phyloP scores from a whole-genome alignment of 2,888 invertebrate species.

The Petrolisthes manimaculis region DNA sequence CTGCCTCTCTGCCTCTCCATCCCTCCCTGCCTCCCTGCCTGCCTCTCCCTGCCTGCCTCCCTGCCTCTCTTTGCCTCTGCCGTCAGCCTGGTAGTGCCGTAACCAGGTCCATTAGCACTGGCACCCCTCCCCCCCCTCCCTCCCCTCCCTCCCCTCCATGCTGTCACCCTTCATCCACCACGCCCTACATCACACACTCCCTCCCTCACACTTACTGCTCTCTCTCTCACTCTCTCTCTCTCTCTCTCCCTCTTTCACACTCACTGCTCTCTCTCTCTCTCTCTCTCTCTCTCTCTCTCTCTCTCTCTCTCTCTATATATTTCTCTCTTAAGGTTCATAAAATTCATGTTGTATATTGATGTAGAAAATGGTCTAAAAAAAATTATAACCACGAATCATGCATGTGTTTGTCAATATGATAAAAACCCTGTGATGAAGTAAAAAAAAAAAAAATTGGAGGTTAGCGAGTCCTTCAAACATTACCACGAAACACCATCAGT shows the following conservation, averaged over 20 bases:
- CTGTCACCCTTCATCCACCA: background rate
- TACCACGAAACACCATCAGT: too few species aligned
- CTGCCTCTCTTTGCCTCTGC: background rate
- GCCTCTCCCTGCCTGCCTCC: background rate
- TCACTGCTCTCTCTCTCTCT: background rate
- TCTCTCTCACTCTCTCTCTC: background rate
- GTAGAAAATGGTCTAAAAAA: too few species aligned
- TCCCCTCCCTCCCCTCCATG: background rate
- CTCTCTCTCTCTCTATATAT: background rate
- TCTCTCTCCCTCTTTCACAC: background rate
- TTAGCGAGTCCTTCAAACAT: too few species aligned
- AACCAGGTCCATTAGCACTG: background rate
- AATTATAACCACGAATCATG: too few species aligned
- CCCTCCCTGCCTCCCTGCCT: background rate
- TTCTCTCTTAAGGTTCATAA: too few species aligned
- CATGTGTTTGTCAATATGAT: too few species aligned
- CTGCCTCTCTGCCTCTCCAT: background rate
- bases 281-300: slow-evolving; percentile 7
- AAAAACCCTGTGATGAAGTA: too few species aligned
- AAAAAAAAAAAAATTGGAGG: too few species aligned
- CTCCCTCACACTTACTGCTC: background rate
- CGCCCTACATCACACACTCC: background rate
- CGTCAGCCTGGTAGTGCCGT: too few species aligned
- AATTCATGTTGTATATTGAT: too few species aligned
- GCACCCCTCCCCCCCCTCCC: background rate